Evolutionary conservation across 2,797 vertebrate species (phyloP).

Genomic region (Fistularia commersonii): DNA sequence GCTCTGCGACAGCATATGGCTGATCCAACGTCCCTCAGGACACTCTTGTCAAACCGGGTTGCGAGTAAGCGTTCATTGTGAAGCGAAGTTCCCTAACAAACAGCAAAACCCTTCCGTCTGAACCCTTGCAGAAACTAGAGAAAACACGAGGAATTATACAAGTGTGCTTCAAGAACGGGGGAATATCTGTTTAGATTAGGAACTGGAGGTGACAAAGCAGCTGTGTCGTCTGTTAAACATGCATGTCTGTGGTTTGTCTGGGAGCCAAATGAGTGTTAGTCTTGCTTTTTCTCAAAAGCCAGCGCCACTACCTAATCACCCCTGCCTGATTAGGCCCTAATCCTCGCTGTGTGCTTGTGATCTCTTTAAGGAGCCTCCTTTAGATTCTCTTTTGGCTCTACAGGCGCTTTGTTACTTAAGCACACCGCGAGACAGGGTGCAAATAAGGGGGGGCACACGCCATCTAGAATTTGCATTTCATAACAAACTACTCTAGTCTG

Average conservation of each 20-base stretch:
- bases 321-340: slow-evolving; percentile 55
- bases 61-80: slow-evolving; percentile 6
- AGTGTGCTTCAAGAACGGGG: too few relatives aligned
- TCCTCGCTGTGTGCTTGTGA: slow-evolving; percentile 56
- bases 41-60: slow-evolving; percentile 50
- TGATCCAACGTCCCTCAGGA: slow-evolving; percentile 50
- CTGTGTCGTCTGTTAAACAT: too few relatives aligned
- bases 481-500: too few relatives aligned
- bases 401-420: slow-evolving; percentile 28
- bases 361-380: slow-evolving; percentile 61
- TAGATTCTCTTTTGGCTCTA: slow-evolving; percentile 29
- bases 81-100: slow-evolving; percentile 41
- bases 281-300: slow-evolving; percentile 25
- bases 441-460: slow-evolving; percentile 1
- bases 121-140: slow-evolving; percentile 7
- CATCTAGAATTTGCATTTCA: slow-evolving; percentile 1
- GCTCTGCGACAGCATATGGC: slow-evolving; percentile 26
- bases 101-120: too few relatives aligned
- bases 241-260: slow-evolving; percentile 13
- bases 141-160: slow-evolving; percentile 34
- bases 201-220: too few relatives aligned
- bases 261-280: slow-evolving; percentile 28
- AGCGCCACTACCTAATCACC: slow-evolving; percentile 37
- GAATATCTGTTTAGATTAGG: too few relatives aligned
- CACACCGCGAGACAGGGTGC: slow-evolving; percentile 10